Evolutionary conservation across 1,140 invertebrate species (phyloP), one percentile per base, ranked within the genome.

Genomic region (Drosophila truncata): DNA sequence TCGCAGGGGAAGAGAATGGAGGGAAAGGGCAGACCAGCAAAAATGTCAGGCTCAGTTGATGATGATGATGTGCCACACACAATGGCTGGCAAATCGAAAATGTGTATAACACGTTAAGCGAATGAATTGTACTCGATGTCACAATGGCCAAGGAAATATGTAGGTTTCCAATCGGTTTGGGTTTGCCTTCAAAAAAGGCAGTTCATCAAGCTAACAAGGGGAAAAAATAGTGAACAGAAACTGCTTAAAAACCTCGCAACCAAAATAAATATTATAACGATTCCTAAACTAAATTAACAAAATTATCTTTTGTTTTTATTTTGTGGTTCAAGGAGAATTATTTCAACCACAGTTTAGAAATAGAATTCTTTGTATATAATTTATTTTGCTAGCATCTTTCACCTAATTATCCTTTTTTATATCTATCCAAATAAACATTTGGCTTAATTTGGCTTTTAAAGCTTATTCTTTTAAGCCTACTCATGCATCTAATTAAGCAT

Each of bases 61-160:
- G 64, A 71, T 57, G 64, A 71, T 70, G 69, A 70, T 72, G 69
- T 72, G 41, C 13, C 47, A 20, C 31, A 64, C 59, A 74, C 67
- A 72, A 72, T 71, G 25, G 65, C 50, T 72, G 52, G 37, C 47
- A 73, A 72, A 73, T 73, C 67, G 66, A 73, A 73, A 73, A 44
- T 76, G 52, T 76, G 54, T 76, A 52, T 47, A 76, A 76, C 70
- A 74, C 69, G 73, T 76, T 76, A 54, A 55, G 61, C 52, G 71
- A 66, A 66, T 41, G 54, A 73, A 73, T 73, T 73, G 42, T 72
- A 27, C 41, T 72, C 54, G 29, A 25, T 49, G 54, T 50, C 52
- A 73, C 54, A 73, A 73, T 72, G 23, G 23, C 29, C 8, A 31
- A 33, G 29, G 18, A 47, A 72, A 57, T 39, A 18, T 47, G 58